A percentile compares a stretch with the other conserved stretches of the same genome.
phyloP scores from a whole-genome alignment of 1,140 invertebrate genomes.

The Ostrea edulis region DNA sequence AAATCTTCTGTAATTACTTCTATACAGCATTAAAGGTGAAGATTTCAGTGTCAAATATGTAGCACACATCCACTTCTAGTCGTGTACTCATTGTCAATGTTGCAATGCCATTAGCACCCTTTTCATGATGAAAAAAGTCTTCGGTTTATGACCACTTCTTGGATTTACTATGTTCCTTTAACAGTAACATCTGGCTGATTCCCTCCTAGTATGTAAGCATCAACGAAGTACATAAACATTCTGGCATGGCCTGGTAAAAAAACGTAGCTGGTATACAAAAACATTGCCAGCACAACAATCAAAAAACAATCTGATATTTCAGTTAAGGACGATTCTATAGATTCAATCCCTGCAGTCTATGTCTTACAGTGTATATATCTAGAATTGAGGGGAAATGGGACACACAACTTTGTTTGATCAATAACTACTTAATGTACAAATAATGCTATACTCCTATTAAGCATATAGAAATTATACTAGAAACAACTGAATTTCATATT shows the following conservation, averaged over 20 bases:
- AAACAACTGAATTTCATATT: too few relatives aligned
- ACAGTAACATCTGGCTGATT: not conserved
- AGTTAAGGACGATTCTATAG: not conserved
- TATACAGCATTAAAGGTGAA: too few relatives aligned
- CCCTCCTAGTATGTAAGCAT: conserved; percentile 17
- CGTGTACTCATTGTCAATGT: not conserved
- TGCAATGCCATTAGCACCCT: not conserved
- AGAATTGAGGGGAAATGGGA: too few relatives aligned
- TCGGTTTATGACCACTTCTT: not conserved
- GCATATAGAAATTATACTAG: too few relatives aligned
- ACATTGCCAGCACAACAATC: conserved; percentile 37
- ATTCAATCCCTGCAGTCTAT: too few relatives aligned
- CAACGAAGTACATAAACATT: conserved; percentile 28
- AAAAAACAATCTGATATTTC: not conserved
- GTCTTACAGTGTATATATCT: too few relatives aligned
- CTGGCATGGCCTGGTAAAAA: conserved; percentile 24
- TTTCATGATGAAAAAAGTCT: not conserved
- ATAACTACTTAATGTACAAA: too few relatives aligned
- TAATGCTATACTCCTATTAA: too few relatives aligned
- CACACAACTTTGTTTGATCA: too few relatives aligned
- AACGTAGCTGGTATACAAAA: conserved; percentile 29
- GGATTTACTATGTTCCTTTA: not conserved
- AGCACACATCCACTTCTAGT: not conserved
- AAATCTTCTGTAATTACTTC: too few relatives aligned
- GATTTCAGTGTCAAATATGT: too few relatives aligned